Percentiles rank a stretch among this genome's conserved stretches.
phyloP scores from a whole-genome alignment of 2,888 invertebrate genomes.

The Andrena haemorrhoa region DNA sequence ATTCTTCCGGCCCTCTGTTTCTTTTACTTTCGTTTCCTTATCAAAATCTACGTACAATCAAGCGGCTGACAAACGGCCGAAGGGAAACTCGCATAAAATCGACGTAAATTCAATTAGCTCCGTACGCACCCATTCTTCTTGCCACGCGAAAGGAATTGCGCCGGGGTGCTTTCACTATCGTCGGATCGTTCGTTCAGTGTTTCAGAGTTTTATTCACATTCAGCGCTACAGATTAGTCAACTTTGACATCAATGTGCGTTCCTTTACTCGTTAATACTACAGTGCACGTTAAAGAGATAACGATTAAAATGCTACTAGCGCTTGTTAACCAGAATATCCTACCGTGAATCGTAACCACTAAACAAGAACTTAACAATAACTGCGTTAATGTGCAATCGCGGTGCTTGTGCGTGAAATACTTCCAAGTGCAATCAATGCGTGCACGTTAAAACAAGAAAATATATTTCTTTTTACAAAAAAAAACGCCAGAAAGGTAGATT shows the following conservation, averaged over 20 bases:
- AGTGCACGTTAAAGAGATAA: slow-evolving; percentile 15
- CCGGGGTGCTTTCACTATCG: not conserved
- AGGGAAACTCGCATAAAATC: slow-evolving; percentile 15
- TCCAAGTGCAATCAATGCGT: slow-evolving; percentile 12
- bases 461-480: not conserved
- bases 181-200: slow-evolving; percentile 44
- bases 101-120: slow-evolving; percentile 31
- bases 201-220: slow-evolving; percentile 23
- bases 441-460: slow-evolving; percentile 28
- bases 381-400: slow-evolving; percentile 37
- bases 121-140: not conserved
- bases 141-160: not conserved
- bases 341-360: slow-evolving; percentile 9
- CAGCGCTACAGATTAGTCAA: slow-evolving; percentile 58
- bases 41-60: slow-evolving; percentile 44
- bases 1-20: slow-evolving; percentile 19
- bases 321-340: slow-evolving; percentile 38
- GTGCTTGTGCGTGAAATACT: slow-evolving; percentile 13
- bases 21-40: slow-evolving; percentile 18
- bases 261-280: slow-evolving; percentile 29
- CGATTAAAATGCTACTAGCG: slow-evolving; percentile 17
- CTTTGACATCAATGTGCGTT: slow-evolving; percentile 20
- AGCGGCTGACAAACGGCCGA: slow-evolving; percentile 18
- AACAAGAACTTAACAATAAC: slow-evolving; percentile 19
- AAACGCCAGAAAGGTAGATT: slow-evolving; percentile 7